A percentile compares a stretch with the other conserved stretches of the same genome.
Conservation (phyloP, 2,797 vertebrate genomes). For the Valencia hispanica region DNA sequence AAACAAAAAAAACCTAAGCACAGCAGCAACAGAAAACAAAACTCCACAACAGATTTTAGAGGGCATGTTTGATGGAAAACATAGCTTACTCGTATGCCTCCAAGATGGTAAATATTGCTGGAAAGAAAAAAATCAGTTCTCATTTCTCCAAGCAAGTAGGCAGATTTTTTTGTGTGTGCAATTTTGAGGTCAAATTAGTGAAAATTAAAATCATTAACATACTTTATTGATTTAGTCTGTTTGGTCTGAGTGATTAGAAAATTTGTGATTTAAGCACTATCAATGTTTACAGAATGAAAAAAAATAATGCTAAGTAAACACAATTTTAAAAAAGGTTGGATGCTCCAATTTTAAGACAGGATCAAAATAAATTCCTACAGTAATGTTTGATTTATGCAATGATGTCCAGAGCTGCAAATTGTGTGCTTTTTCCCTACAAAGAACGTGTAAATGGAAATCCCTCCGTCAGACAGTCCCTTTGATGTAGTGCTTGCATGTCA, state of each 20-base stretch:
- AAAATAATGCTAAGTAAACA: constrained; percentile 48
- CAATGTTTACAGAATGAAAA: constrained; percentile 52
- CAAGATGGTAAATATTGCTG: constrained; percentile 34
- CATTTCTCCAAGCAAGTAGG: constrained; percentile 26
- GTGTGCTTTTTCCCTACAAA: neutral
- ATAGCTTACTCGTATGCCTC: constrained; percentile 37
- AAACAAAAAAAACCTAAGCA: constrained; percentile 12
- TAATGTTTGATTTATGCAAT: constrained; percentile 27
- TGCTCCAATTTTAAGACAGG: constrained; percentile 26
- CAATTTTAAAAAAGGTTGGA: constrained; percentile 46
- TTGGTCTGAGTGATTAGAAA: constrained; percentile 52
- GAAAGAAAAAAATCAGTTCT: constrained; percentile 24
- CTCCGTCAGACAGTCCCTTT: constrained; percentile 14
- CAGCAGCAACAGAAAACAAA: constrained; percentile 36
- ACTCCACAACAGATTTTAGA: constrained; percentile 54
- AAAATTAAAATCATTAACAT: constrained; percentile 34
- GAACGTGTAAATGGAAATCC: neutral
- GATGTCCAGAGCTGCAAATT: constrained; percentile 5
- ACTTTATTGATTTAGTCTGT: constrained; percentile 46
- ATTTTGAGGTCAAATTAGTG: constrained; percentile 47
- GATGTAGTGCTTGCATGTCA: constrained; percentile 7
- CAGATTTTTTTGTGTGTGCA: constrained; percentile 33
- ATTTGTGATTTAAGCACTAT: constrained; percentile 54
- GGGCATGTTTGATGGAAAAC: constrained; percentile 50
- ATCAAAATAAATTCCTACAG: constrained; percentile 20